Evolutionary conservation across 2,797 vertebrate species (phyloP).

Genomic region (Astyanax mexicanus): DNA sequence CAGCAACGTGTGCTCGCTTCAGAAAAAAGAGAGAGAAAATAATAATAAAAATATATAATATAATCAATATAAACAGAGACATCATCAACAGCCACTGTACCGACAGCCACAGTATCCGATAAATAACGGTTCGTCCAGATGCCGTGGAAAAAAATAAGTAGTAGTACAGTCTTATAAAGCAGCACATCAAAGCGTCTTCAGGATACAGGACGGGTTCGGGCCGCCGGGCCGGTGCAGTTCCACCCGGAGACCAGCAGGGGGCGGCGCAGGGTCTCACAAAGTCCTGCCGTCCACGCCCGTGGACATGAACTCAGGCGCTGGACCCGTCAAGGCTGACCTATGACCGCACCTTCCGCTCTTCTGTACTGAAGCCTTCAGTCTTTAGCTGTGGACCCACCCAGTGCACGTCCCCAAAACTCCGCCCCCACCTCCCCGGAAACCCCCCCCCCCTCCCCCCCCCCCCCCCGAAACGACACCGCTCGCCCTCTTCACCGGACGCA

Average conservation of each 20-base stretch:
- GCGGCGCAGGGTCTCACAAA: background rate
- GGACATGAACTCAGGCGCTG: background rate
- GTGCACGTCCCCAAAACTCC: conserved; percentile 53
- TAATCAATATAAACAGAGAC: conserved; percentile 56
- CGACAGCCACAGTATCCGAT: conserved; percentile 54
- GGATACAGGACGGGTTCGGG: background rate
- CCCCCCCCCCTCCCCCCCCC: conserved; percentile 60
- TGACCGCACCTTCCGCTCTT: conserved; percentile 62
- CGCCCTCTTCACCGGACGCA: conserved; percentile 69
- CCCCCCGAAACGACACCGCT: conserved; percentile 43
- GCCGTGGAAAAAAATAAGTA: conserved; percentile 70
- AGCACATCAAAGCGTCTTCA: conserved; percentile 57
- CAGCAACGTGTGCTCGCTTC: conserved; percentile 72
- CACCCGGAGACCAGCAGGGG: background rate
- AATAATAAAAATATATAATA: conserved; percentile 36
- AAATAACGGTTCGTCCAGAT: conserved; percentile 52
- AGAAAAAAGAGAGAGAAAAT: conserved; percentile 13
- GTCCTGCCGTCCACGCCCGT: background rate
- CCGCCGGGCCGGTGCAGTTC: background rate
- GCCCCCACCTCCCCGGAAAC: conserved; percentile 49
- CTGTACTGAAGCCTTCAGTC: conserved; percentile 47
- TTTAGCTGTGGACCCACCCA: conserved; percentile 61
- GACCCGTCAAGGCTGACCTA: conserved; percentile 17
- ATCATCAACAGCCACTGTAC: conserved; percentile 43
- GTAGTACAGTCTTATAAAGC: conserved; percentile 59